Base-by-base conservation (phyloP, 2,113 vertebrate genomes). In the Donacobius atricapilla region DNA sequence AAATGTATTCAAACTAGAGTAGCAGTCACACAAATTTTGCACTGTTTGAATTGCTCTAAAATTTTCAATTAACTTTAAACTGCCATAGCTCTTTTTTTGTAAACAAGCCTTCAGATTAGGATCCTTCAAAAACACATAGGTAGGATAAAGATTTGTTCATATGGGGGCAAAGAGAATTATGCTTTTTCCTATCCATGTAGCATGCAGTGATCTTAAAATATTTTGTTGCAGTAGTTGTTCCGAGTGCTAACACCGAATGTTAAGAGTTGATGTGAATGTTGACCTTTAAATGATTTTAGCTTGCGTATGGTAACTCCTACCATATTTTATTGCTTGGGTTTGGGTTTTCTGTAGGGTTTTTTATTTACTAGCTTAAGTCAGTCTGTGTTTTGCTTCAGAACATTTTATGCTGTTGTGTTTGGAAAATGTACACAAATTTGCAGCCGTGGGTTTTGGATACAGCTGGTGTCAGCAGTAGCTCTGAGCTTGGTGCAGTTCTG, bases 81-180 rank as follows among this genome's bases (percentile, higher is more conserved):
- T 39, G 31, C 17, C 0, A 3, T 56, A 85, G 37, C 16, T 48
- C 13, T 57, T 50, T 57, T 50, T 64, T 48, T 71, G 73, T 79
- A 84, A 91, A 84, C 28, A 56, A 83, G 19, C n/a, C 25, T 64
- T 64, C 48, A 44, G 40, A 35, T 51, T 54, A 35, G 57, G 7
- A 19, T 51, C 11, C 10, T 87, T 53, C 13, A 54, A 15, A 89
- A 75, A 39, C 63, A 48, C 13, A 13, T 33, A 37, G 23, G 14
- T 48, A 30, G 50, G 82, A n/a, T 23, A 48, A 64, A 20, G 31
- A 13, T 82, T 89, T 82, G 15, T 60, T 89, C 15, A 7, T 37
- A 0, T 21, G 10, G 15, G 11, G 6, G 8, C 1, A 4, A 9
- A 15, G 48, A 7, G 2, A 18, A 18, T 8, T 31, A 22, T 27